These are phyloP conservation scores for Salvator merianae DNA, from an alignment of 2,113 vertebrate genomes.

Conservation along the genomic window DNA sequence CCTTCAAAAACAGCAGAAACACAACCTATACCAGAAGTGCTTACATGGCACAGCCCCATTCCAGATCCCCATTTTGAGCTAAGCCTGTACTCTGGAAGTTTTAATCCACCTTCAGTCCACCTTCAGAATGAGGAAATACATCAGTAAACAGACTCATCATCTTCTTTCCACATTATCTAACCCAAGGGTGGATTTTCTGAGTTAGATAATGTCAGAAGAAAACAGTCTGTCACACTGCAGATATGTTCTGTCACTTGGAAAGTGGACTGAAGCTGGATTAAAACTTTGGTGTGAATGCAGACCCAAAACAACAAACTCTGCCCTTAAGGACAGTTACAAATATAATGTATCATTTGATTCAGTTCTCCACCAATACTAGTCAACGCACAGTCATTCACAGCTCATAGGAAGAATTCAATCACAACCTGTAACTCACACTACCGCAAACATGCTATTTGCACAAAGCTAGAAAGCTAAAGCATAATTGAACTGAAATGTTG, in stretches of 20 bases:
- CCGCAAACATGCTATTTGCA: constrained; percentile 22
- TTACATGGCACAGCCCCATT: background rate
- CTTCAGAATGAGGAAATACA: too few relatives aligned
- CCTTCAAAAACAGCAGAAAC: too few relatives aligned
- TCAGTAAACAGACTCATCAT: too few relatives aligned
- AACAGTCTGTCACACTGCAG: too few relatives aligned
- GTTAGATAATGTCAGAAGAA: too few relatives aligned
- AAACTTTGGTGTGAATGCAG: too few relatives aligned
- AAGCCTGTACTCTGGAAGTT: background rate
- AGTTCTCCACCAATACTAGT: background rate
- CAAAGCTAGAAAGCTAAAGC: constrained; percentile 19
- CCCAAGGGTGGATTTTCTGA: too few relatives aligned
- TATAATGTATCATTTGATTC: background rate
- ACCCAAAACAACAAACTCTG: too few relatives aligned
- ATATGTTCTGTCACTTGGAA: too few relatives aligned
- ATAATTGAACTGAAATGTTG: constrained; percentile 38
- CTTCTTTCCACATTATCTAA: too few relatives aligned
- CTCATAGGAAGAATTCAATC: constrained; percentile 20
- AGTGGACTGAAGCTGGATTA: too few relatives aligned
- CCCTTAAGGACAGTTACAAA: background rate
- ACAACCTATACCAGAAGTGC: background rate
- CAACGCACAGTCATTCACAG: constrained; percentile 9
- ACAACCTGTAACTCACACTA: constrained; percentile 15
- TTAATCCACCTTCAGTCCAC: too few relatives aligned
- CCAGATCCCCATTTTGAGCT: background rate